phyloP scores from a whole-genome alignment of 2,888 invertebrate species.

The Callinectes sapidus region DNA sequence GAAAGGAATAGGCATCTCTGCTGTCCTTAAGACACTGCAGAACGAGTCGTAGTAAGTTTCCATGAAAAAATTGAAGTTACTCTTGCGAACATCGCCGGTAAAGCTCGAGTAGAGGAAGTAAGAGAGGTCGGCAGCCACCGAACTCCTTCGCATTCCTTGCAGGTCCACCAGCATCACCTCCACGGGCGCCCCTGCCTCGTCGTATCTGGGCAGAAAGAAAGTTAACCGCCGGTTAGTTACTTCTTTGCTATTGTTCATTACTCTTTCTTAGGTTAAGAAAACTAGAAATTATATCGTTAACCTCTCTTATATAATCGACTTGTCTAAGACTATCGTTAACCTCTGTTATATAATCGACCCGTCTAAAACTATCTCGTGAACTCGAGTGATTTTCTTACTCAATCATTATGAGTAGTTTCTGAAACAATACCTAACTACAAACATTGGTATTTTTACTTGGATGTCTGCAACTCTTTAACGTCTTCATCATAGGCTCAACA shows the following conservation, averaged over 20 bases:
- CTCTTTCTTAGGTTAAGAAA: not conserved
- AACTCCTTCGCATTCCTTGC: slow-evolving; percentile 43
- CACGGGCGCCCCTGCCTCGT: slow-evolving; percentile 34
- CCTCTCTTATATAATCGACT: no score
- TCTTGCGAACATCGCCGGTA: slow-evolving; percentile 30
- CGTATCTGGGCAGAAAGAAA: slow-evolving; percentile 30
- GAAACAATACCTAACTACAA: not conserved
- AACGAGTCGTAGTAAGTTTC: slow-evolving; percentile 54
- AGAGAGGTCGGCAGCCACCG: slow-evolving; percentile 54
- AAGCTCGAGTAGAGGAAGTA: slow-evolving; percentile 61
- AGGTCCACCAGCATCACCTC: slow-evolving; percentile 61
- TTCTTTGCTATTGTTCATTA: no score
- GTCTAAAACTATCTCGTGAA: not conserved
- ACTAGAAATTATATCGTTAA: no score
- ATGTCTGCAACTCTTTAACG: no score
- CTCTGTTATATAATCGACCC: no score
- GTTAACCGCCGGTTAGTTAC: not conserved
- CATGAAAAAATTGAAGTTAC: slow-evolving; percentile 47
- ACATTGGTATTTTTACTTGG: not conserved
- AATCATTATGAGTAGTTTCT: not conserved
- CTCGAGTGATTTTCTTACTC: not conserved
- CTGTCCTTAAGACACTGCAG: slow-evolving; percentile 34
- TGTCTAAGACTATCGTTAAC: no score
- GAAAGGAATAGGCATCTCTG: slow-evolving; percentile 45
- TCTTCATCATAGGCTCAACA: not conserved